phyloP scores from a whole-genome alignment of 2,888 invertebrate genomes.

The Catocala sponsa region DNA sequence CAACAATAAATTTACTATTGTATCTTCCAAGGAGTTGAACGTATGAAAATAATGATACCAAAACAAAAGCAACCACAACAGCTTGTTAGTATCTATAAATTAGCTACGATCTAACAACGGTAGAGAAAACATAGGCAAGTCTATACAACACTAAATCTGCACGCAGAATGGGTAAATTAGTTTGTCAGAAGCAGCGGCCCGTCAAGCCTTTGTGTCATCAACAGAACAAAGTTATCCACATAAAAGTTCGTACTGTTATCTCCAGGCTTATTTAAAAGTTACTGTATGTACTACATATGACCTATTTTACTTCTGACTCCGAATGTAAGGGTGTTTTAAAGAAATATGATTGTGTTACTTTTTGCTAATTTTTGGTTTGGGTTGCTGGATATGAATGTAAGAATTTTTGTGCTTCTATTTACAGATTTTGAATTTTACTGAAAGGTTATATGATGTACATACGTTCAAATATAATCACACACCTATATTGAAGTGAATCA shows the following conservation, averaged over 20 bases:
- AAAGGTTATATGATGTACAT: too few relatives aligned
- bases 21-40: too few relatives aligned
- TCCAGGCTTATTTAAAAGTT: slow-evolving; percentile 49
- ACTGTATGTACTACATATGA: slow-evolving; percentile 39
- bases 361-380: slow-evolving; percentile 7
- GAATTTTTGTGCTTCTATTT: too few relatives aligned
- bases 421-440: neutral
- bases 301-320: slow-evolving; percentile 37
- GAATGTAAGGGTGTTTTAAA: slow-evolving; percentile 31
- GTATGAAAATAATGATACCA: too few relatives aligned
- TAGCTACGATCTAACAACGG: slow-evolving; percentile 1
- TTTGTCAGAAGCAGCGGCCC: slow-evolving; percentile 51
- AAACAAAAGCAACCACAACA: too few relatives aligned
- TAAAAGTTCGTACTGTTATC: slow-evolving; percentile 50
- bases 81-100: neutral
- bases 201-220: slow-evolving; percentile 59
- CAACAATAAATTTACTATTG: too few relatives aligned
- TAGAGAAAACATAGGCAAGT: slow-evolving; percentile 11
- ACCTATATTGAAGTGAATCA: too few relatives aligned
- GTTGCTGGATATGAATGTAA: neutral
- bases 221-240: slow-evolving; percentile 55
- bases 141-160: slow-evolving; percentile 21
- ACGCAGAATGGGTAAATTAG: slow-evolving; percentile 51
- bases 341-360: slow-evolving; percentile 20
- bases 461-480: too few relatives aligned